Evolutionary conservation across 2,113 vertebrate species (phyloP), one percentile per base, ranked within the genome.

Genomic region (Propithecus coquereli): DNA sequence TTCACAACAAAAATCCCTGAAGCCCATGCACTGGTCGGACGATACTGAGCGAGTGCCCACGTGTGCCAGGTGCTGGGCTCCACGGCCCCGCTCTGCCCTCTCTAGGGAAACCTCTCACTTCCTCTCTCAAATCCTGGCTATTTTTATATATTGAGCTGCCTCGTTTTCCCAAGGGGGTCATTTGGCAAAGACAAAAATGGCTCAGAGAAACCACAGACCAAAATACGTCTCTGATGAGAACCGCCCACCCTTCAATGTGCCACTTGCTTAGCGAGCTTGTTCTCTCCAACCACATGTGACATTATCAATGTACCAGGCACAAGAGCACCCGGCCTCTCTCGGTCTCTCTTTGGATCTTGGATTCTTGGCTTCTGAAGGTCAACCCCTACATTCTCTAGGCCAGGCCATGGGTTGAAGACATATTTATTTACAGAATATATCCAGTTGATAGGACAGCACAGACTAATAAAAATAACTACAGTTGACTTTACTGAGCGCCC

Each of bases 181-280:
- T 98, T 98, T 98, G 93, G 76, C 86, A 92, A 97, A 91, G 88
- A 94, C 50, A 96, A 93, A 98, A 97, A 97, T 97, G 95, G 85
- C 97, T 98, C 54, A 37, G 73, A 91, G 86, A 97, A 98, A 95
- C 97, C 97, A 96, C 97, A 98, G 73, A 93, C 96, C 81, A 96
- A 97, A 97, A 94, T 95, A 95, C 6, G 10, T 37, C 96, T 86
- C 37, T 86, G 61, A 90, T 10, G 10, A 95, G 90, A 92, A 54
- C 86, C 20, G 5, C 66, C 87, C 71, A 65, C 59, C 82, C 73
- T 22, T 59, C 90, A 2, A 4, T 25, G 16, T 57, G 66, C 54
- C 54, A 43, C 61, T 81, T 52, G n/a, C 57, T 52, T 20, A 59
- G 59, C 1, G 2, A 94, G 66, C 86, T 74, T 52, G 18, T 73